A percentile compares a stretch with the other conserved stretches of the same genome.
Evolutionary conservation across 1,140 invertebrate species (phyloP).

Genomic region (Drosophila yakuba): DNA sequence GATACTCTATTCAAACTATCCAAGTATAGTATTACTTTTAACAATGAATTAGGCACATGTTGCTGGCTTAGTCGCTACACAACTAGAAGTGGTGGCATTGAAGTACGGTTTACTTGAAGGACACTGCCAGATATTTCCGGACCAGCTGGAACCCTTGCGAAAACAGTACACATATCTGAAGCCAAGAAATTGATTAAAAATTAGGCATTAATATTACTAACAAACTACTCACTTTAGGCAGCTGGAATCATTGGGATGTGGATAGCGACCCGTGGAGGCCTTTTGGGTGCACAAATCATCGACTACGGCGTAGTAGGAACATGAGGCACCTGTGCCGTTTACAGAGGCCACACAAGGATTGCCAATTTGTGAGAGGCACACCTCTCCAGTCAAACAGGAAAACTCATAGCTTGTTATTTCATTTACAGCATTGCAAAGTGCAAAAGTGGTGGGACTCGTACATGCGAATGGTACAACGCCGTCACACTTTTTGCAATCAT

Average conservation of each 20-base stretch:
- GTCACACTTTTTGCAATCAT: constrained; percentile 38
- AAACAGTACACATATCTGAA: constrained; percentile 25
- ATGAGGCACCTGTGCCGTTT: constrained; percentile 17
- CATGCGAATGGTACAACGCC: background rate
- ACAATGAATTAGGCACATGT: background rate
- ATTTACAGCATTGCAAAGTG: constrained; percentile 1
- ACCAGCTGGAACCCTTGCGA: constrained; percentile 4
- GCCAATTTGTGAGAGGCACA: constrained; percentile 24
- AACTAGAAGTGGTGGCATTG: background rate
- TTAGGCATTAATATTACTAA: rapidly evolving
- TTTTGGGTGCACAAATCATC: constrained; percentile 16
- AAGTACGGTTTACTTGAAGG: constrained; percentile 23
- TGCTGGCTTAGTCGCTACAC: background rate
- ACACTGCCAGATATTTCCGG: constrained; percentile 25
- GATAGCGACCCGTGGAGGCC: constrained; percentile 22
- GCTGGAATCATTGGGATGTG: constrained; percentile 19
- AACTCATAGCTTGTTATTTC: background rate
- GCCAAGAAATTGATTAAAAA: background rate
- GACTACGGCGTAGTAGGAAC: constrained; percentile 7
- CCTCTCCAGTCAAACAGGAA: constrained; percentile 9
- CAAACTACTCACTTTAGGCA: constrained; percentile 6
- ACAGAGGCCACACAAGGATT: constrained; percentile 25
- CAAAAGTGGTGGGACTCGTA: constrained; percentile 14
- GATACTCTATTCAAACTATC: too few relatives aligned
- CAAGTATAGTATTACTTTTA: too few relatives aligned